Evolutionary conservation across 1,140 invertebrate genomes (phyloP).

Genomic region (Hylyphantes graminicola): DNA sequence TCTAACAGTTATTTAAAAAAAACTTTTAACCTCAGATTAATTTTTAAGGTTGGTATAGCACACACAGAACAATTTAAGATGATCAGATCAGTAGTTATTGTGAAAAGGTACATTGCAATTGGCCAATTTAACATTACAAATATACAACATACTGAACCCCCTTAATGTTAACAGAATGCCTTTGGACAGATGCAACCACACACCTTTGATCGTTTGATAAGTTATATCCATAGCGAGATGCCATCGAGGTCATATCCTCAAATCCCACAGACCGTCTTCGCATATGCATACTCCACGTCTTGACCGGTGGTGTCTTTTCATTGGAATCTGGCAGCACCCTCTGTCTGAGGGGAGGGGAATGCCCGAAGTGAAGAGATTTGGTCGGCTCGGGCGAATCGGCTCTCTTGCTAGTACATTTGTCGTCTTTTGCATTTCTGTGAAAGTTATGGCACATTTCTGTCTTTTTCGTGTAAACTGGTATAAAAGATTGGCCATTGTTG

Average conservation of each 20-base stretch:
- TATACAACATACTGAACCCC: no score
- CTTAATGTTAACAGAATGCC: no score
- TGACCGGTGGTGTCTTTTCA: background rate
- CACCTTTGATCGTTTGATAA: conserved; percentile 29
- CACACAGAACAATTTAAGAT: no score
- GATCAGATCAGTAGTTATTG: no score
- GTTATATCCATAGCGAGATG: conserved; percentile 23
- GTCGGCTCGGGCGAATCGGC: background rate
- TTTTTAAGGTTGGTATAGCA: no score
- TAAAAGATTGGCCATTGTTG: conserved; percentile 51
- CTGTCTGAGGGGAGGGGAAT: conserved; percentile 20
- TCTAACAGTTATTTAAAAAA: no score
- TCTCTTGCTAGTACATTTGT: background rate
- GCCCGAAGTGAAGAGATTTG: conserved; percentile 3
- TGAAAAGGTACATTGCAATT: no score
- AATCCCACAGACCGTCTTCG: conserved; percentile 53
- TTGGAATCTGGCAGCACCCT: conserved; percentile 19
- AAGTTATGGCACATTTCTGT: conserved; percentile 48
- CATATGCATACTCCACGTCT: background rate
- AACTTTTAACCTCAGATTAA: no score
- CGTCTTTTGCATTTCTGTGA: conserved; percentile 1
- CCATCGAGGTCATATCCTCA: conserved; percentile 44
- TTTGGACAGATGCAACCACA: background rate
- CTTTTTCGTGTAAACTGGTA: conserved; percentile 54
- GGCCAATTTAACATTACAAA: no score